Percentiles rank a stretch among this genome's conserved stretches.
Evolutionary conservation across 2,113 vertebrate species (phyloP).

Genomic region (Brachypodius melanocephalos): DNA sequence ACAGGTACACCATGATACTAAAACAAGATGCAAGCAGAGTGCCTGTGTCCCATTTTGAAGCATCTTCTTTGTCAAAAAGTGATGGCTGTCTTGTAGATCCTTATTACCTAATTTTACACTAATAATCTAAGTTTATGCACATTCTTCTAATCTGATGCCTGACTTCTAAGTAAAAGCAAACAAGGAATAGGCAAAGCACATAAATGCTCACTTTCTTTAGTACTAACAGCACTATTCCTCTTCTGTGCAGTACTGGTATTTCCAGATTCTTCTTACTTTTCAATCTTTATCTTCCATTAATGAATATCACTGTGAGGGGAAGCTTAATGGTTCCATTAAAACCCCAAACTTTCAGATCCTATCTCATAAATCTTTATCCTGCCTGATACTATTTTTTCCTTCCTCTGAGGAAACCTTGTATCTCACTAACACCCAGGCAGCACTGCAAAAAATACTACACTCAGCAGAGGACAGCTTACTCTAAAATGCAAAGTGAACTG

Average conservation of each 20-base stretch:
- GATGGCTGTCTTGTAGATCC: not conserved
- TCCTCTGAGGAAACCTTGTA: not conserved
- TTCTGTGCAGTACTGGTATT: not conserved
- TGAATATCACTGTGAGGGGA: not conserved
- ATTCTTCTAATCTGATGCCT: not conserved
- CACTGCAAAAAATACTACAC: not conserved
- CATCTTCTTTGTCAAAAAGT: not conserved
- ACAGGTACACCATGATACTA: not conserved
- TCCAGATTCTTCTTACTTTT: not conserved
- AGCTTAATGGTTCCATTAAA: not conserved
- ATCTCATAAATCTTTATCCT: not conserved
- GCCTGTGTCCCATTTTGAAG: not conserved
- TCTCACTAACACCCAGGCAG: not conserved
- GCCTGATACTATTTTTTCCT: not conserved
- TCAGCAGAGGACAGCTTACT: not conserved
- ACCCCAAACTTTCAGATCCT: not conserved
- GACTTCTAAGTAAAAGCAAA: not conserved
- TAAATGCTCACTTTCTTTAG: not conserved
- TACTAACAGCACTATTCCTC: not conserved
- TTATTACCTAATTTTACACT: not conserved
- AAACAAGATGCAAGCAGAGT: not conserved
- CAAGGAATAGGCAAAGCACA: not conserved
- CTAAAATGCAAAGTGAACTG: not conserved
- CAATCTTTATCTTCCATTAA: not conserved
- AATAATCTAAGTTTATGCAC: not conserved